A percentile compares a stretch with the other conserved stretches of the same genome.
phyloP scores from a whole-genome alignment of 2,888 invertebrate species.

The Aelia acuminata region DNA sequence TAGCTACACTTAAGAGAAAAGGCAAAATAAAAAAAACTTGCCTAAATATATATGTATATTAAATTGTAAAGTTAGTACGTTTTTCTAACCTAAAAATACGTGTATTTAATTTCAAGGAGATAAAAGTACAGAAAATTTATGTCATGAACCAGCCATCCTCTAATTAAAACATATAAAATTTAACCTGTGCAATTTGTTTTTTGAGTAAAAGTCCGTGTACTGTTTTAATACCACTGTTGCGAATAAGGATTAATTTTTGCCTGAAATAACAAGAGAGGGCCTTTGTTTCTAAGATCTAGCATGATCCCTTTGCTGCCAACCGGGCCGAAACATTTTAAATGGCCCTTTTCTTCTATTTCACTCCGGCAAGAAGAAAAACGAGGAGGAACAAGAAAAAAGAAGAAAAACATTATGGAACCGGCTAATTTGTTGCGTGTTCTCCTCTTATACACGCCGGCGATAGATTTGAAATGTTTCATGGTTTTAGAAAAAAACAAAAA shows the following conservation, averaged over 20 bases:
- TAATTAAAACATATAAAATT: neutral
- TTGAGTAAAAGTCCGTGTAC: neutral
- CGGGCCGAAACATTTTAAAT: constrained; percentile 36
- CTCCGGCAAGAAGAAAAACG: constrained; percentile 1
- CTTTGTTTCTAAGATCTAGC: constrained; percentile 32
- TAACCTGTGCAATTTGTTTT: neutral
- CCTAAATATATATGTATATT: no score
- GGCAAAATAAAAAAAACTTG: no score
- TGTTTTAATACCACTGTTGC: neutral
- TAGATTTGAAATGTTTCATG: constrained; percentile 58
- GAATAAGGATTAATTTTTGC: constrained; percentile 20
- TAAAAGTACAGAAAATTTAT: no score
- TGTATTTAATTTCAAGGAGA: no score
- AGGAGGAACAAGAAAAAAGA: neutral
- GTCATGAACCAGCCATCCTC: no score
- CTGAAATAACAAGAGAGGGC: neutral
- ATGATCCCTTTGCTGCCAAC: constrained; percentile 12
- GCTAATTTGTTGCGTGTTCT: constrained; percentile 34
- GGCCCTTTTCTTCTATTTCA: constrained; percentile 49
- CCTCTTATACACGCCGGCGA: constrained; percentile 39
- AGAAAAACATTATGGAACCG: constrained; percentile 16
- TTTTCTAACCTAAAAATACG: no score
- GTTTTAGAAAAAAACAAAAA: constrained; percentile 34
- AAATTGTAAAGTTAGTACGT: no score
- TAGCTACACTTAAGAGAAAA: no score